phyloP scores from a whole-genome alignment of 2,797 vertebrate species.

The Silurus aristotelis region DNA sequence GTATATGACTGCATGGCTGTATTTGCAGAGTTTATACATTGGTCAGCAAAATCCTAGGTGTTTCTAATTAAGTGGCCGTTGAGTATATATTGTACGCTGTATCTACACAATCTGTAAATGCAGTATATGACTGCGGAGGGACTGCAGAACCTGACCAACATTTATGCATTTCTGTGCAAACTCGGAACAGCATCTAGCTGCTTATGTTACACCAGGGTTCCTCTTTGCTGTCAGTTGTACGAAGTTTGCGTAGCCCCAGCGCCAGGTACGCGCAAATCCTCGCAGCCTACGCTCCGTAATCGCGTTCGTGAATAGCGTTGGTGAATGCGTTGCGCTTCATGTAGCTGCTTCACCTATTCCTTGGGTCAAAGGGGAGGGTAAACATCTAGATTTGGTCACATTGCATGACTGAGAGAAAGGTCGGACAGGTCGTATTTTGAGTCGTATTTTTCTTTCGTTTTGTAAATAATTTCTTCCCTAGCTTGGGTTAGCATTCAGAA shows the following conservation, averaged over 20 bases:
- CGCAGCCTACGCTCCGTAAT: background rate
- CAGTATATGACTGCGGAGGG: too few species aligned
- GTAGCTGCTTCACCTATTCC: slow-evolving; percentile 45
- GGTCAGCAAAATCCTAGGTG: background rate
- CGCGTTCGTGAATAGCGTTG: slow-evolving; percentile 50
- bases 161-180: background rate
- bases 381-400: slow-evolving; percentile 65
- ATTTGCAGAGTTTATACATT: background rate
- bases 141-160: background rate
- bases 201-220: background rate
- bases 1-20: background rate
- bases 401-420: background rate
- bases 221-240: slow-evolving; percentile 42
- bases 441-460: background rate
- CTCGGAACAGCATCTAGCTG: too few species aligned
- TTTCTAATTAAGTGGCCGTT: background rate
- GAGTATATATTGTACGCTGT: background rate
- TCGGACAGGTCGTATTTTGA: background rate
- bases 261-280: background rate
- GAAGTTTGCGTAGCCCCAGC: slow-evolving; percentile 38
- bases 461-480: background rate
- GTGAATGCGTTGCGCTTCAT: slow-evolving; percentile 12
- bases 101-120: background rate
- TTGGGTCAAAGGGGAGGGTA: slow-evolving; percentile 63
- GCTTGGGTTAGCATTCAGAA: background rate